These are phyloP conservation scores for Cheilosia variabilis DNA, from an alignment of 2,888 invertebrate species.

Conservation along the genomic window DNA sequence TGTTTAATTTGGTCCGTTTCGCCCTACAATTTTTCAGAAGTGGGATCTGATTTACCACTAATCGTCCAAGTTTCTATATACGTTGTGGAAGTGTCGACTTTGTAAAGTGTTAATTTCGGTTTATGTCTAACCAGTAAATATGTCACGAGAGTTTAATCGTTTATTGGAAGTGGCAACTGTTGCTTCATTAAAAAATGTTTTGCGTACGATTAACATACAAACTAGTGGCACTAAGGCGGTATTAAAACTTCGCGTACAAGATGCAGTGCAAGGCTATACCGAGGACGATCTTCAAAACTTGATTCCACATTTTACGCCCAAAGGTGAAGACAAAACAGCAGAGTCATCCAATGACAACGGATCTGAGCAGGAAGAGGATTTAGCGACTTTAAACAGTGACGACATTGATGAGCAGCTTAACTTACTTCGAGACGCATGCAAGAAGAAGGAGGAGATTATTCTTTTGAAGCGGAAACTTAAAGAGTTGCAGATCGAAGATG, in stretches of 20 bases:
- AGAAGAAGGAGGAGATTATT: slow-evolving; percentile 35
- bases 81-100: neutral
- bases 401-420: slow-evolving; percentile 33
- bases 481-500: slow-evolving; percentile 25
- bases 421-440: slow-evolving; percentile 32
- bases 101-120: neutral
- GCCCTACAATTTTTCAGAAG: neutral
- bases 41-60: neutral
- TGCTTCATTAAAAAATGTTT: neutral
- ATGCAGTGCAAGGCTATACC: slow-evolving; percentile 10
- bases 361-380: slow-evolving; percentile 23
- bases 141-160: neutral
- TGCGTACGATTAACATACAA: neutral
- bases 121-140: neutral
- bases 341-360: slow-evolving; percentile 4
- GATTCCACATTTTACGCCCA: neutral
- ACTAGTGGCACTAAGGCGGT: slow-evolving; percentile 1
- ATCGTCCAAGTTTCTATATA: neutral
- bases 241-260: slow-evolving; percentile 1
- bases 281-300: slow-evolving; percentile 14
- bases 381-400: neutral
- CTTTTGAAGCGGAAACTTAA: slow-evolving; percentile 7
- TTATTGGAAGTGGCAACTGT: slow-evolving; percentile 4
- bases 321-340: neutral
- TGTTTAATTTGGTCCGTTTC: too few species aligned